Evolutionary conservation across 2,797 vertebrate genomes (phyloP), one percentile per base, ranked within the genome.

Genomic region (Enteromius thamalakanensis): DNA sequence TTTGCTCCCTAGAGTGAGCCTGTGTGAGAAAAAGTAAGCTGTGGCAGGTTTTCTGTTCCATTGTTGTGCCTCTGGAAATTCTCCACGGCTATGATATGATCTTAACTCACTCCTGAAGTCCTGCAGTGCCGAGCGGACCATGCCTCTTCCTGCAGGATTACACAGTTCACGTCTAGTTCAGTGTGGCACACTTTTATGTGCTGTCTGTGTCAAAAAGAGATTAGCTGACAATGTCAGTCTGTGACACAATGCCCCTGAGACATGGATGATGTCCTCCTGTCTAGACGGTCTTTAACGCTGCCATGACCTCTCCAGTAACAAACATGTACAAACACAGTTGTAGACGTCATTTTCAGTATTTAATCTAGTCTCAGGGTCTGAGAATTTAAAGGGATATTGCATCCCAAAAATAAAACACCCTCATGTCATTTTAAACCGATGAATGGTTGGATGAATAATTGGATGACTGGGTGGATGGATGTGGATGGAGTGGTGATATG

Each of bases 51-150:
- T 49, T 65, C 76, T 78, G 29, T 55, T 69, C 32, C n/a, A 69
- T 80, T 80, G 64, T 80, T 69, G 32, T 42, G 5, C 34, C 10
- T 68, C 42, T 42, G 49, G 47, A 69, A 80, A 68, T 32, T 40
- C 34, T 69, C 65, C 49, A 40, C 26, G 47, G 12, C 47, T 70
- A 40, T 58, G 37, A 68, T 15, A 58, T 29, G 64, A 80, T n/a
- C 78, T 80, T 21, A 42, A 55, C 64, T 55, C 34, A 58, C 79
- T 80, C 79, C 51, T 80, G 79, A 55, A 42, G 45, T 80, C 65
- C 67, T 80, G 51, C 15, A 55, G 79, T 80, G 77, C 77, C 79
- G 37, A 80, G 15, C 32, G 29, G 77, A 67, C 45, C 77, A 14
- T 64, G 58, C 23, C 26, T 80, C n/a, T 70, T 80, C 58, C 58